phyloP scores from a whole-genome alignment of 2,888 invertebrate species.

The Keiferia lycopersicella region DNA sequence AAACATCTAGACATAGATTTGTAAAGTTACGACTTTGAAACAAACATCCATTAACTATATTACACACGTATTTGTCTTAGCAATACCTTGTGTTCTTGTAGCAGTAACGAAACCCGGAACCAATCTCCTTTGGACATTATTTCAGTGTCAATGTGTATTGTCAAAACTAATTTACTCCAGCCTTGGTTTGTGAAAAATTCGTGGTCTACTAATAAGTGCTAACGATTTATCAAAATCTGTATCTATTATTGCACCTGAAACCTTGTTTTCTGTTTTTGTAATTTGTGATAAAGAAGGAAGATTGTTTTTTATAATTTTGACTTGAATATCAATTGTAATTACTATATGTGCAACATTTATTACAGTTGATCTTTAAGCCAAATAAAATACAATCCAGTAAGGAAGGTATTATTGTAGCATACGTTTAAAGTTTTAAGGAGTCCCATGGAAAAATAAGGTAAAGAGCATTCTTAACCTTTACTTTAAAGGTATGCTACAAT shows the following conservation, averaged over 20 bases:
- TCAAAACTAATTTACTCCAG: slow-evolving; percentile 18
- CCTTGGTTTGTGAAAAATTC: slow-evolving; percentile 10
- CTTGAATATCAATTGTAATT: too few species aligned
- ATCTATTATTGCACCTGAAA: neutral
- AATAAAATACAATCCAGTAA: too few species aligned
- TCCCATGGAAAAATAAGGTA: too few species aligned
- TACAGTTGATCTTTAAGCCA: too few species aligned
- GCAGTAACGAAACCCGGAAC: slow-evolving; percentile 13
- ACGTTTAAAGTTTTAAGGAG: too few species aligned
- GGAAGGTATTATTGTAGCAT: too few species aligned
- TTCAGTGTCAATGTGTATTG: slow-evolving; percentile 14
- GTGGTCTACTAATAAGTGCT: neutral
- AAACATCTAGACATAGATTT: too few species aligned
- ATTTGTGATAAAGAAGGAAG: neutral
- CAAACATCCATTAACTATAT: too few species aligned
- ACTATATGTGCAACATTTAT: too few species aligned
- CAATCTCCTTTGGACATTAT: neutral
- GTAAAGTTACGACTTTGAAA: too few species aligned
- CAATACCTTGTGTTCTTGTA: neutral
- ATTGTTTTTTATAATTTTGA: neutral
- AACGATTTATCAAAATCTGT: neutral
- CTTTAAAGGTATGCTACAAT: too few species aligned
- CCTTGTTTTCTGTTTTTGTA: neutral
- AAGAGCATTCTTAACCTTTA: too few species aligned
- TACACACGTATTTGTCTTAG: neutral